Percentiles rank a stretch among this genome's conserved stretches.
These are phyloP conservation scores for Microplitis manilae DNA, from an alignment of 2,888 invertebrate genomes.

Conservation along the genomic window DNA sequence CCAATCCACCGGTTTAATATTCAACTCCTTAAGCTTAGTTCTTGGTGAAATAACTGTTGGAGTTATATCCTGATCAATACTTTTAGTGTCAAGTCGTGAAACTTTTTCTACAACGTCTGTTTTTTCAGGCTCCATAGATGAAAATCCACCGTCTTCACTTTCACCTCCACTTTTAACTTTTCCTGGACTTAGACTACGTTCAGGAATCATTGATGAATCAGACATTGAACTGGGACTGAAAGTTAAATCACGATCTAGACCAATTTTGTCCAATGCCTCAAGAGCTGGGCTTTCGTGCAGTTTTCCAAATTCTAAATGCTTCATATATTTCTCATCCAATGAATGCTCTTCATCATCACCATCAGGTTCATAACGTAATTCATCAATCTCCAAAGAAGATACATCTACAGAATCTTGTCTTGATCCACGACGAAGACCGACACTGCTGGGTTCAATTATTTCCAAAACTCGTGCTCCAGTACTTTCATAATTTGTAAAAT, in stretches of 20 bases:
- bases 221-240: slow-evolving; percentile 62
- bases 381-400: slow-evolving; percentile 64
- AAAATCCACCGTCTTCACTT: slow-evolving; percentile 39
- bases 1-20: slow-evolving; percentile 67
- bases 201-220: slow-evolving; percentile 48
- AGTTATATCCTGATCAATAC: slow-evolving; percentile 59
- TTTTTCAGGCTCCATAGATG: slow-evolving; percentile 44
- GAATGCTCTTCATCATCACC: slow-evolving; percentile 48
- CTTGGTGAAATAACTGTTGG: slow-evolving; percentile 65
- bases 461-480: slow-evolving; percentile 62
- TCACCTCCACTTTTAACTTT: slow-evolving; percentile 22
- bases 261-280: slow-evolving; percentile 62
- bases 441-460: slow-evolving; percentile 59
- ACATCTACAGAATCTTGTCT: slow-evolving; percentile 64
- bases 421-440: slow-evolving; percentile 49
- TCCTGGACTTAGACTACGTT: slow-evolving; percentile 23
- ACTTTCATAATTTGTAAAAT: slow-evolving; percentile 50
- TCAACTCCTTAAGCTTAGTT: slow-evolving; percentile 61
- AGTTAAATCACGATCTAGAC: slow-evolving; percentile 60
- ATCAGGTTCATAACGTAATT: slow-evolving; percentile 47
- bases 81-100: slow-evolving; percentile 7
- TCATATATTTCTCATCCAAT: slow-evolving; percentile 38
- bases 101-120: slow-evolving; percentile 32
- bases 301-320: slow-evolving; percentile 41
- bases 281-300: slow-evolving; percentile 61